phyloP scores from a whole-genome alignment of 2,888 invertebrate genomes.

The Argyresthia albistria region DNA sequence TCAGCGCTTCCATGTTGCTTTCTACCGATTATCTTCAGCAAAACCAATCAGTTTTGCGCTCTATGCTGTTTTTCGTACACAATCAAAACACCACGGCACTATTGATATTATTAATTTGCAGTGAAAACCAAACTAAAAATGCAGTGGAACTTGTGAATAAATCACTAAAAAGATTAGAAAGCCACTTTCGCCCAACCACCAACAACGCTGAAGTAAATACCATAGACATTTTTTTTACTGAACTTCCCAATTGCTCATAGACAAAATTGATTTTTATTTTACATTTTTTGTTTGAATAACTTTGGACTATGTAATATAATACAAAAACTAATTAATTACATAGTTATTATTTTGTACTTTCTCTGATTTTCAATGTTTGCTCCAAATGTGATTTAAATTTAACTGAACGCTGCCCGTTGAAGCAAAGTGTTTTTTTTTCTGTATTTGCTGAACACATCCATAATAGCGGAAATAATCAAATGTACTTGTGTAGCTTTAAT shows the following conservation, averaged over 20 bases:
- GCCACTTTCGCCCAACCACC: conserved; percentile 43
- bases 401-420: no score
- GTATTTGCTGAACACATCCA: no score
- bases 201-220: conserved; percentile 2
- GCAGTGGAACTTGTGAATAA: conserved; percentile 23
- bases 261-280: not conserved
- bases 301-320: no score
- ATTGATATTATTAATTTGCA: not conserved
- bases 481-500: no score
- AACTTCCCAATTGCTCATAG: not conserved
- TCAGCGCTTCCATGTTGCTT: conserved; percentile 74
- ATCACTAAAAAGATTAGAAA: conserved; percentile 52
- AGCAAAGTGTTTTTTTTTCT: no score
- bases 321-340: no score
- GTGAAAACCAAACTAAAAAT: conserved; percentile 1
- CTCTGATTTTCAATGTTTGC: no score
- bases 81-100: not conserved
- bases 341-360: no score
- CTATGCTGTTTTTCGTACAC: not conserved
- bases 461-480: no score
- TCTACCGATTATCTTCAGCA: conserved; percentile 27
- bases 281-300: not conserved
- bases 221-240: conserved; percentile 1
- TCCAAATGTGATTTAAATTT: no score
- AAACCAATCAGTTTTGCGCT: not conserved